Percentiles rank a stretch among this genome's conserved stretches.
These are phyloP conservation scores for Buceros bicornis DNA, from an alignment of 2,797 vertebrate species.

Conservation along the genomic window DNA sequence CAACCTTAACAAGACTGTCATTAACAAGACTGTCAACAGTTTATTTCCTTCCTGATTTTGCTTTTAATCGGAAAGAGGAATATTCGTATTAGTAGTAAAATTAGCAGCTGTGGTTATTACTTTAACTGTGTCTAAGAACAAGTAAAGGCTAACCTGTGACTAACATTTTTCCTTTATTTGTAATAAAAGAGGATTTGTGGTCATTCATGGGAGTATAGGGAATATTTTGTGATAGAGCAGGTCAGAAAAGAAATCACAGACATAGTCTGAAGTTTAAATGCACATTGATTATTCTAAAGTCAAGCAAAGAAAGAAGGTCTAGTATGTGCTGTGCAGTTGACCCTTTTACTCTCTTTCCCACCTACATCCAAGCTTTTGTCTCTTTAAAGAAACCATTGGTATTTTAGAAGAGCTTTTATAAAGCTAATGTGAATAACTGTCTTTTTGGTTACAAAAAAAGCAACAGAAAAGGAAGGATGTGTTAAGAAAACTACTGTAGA, in stretches of 20 bases:
- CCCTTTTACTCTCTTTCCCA: not conserved
- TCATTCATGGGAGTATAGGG: not conserved
- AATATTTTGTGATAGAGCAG: not conserved
- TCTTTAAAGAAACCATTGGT: not conserved
- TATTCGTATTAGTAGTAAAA: not conserved
- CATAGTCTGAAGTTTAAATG: not conserved
- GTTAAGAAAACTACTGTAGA: constrained; percentile 44
- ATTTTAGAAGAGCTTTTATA: not conserved
- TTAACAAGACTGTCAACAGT: not conserved
- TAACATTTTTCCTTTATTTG: not conserved
- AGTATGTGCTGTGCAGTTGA: accelerated
- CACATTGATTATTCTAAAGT: accelerated
- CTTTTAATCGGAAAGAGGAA: not conserved
- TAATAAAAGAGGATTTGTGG: not conserved
- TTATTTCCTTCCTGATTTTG: not conserved
- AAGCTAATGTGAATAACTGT: constrained; percentile 7
- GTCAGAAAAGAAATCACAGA: not conserved
- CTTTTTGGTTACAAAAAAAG: constrained; percentile 54
- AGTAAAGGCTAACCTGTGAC: not conserved
- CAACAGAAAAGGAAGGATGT: constrained; percentile 73
- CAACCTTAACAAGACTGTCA: not conserved
- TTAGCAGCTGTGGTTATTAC: not conserved
- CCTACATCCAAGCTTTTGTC: not conserved
- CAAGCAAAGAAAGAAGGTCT: not conserved
- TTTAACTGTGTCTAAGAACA: not conserved